Base-by-base conservation (phyloP, 2,113 vertebrate species). In the Tenebrosternarchus preto region DNA sequence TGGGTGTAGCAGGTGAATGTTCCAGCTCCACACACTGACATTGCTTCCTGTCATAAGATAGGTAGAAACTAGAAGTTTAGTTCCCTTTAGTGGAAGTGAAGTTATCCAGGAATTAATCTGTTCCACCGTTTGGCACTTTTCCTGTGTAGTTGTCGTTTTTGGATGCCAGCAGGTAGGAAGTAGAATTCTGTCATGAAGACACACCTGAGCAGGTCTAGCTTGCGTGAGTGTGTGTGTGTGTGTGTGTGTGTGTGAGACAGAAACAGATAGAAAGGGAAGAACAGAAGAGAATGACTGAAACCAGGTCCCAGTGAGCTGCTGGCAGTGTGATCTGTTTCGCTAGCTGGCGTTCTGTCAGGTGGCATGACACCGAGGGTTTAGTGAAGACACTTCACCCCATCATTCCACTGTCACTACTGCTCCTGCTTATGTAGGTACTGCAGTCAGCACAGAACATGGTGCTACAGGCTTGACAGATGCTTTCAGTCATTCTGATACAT, bases 191-290 rank as follows among this genome's bases (percentile, higher is more conserved):
- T 81, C 71, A 71, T 78, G n/a, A n/a, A n/a, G n/a, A n/a, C n/a
- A n/a, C n/a, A 87, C 78, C 57, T 78, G 64, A 83, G 50, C 66
- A 73, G 76, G 78, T 63, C 81, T 74, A 85, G 64, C 9, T 77
- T 73, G 59, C 55, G 12, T 69, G 22, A 69, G 80, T 46, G 53
- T 75, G 50, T 43, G 75, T 81, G 67, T 80, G 78, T 5, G 78
- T 31, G 27, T 72, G 25, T 61, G 46, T 53, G 27, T 60, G 24
- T n/a, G 80, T 31, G 25, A 50, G 33, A 73, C 68, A 25, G 19
- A n/a, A n/a, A n/a, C n/a, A n/a, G n/a, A n/a, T n/a, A 27, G 55
- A 61, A 31, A 53, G 39, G 39, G 6, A 43, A 59, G 67, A 27
- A n/a, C 31, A 27, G 6, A 55, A 20, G 57, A 19, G 66, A 25